Evolutionary conservation across 1,140 invertebrate species (phyloP).

Genomic region (Cotesia vestalis): DNA sequence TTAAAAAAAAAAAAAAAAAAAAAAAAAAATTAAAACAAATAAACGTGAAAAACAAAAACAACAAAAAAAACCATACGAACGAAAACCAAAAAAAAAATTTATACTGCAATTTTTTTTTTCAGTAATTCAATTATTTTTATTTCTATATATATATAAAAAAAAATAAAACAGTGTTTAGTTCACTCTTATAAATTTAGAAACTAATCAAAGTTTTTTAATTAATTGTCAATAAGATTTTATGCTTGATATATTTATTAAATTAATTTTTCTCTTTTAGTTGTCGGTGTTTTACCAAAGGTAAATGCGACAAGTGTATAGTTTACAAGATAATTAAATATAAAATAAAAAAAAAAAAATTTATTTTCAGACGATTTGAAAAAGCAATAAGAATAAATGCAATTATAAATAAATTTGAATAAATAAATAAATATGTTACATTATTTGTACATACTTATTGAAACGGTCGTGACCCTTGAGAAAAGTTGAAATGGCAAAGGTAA

Average conservation of each 20-base stretch:
- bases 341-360: no score
- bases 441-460: conserved; percentile 16
- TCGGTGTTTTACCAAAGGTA: conserved; percentile 35
- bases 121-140: not conserved
- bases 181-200: conserved; percentile 20
- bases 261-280: conserved; percentile 26
- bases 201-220: conserved; percentile 16
- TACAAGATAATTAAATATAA: no score
- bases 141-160: not conserved
- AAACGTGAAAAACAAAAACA: not conserved
- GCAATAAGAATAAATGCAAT: not conserved
- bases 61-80: not conserved
- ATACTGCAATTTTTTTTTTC: not conserved
- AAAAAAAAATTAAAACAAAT: conserved; percentile 4
- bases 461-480: conserved; percentile 21
- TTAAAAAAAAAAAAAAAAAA: not conserved
- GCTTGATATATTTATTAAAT: conserved; percentile 18
- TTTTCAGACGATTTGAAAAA: not conserved
- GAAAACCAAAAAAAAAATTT: not conserved
- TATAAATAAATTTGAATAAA: not conserved
- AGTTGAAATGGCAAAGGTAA: conserved; percentile 30
- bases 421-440: not conserved
- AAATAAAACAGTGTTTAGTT: not conserved
- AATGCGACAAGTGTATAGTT: conserved; percentile 17
- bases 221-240: conserved; percentile 25